Conservation (phyloP, 1,140 invertebrate species). For the Trichomalopsis sarcophagae region DNA sequence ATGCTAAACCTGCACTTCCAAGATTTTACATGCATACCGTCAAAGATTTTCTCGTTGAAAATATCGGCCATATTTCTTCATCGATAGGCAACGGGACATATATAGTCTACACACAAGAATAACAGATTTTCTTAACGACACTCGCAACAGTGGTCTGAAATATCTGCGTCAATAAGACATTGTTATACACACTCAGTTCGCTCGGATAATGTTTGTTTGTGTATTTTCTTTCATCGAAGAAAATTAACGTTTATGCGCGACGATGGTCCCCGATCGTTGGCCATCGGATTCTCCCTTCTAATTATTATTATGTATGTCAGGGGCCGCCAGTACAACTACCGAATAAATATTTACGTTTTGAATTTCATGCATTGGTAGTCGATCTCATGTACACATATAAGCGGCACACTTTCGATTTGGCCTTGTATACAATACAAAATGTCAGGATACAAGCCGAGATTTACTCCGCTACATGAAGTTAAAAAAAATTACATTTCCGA, state of each 20-base stretch:
- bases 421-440: slow-evolving; percentile 11
- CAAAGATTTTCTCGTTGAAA: slow-evolving; percentile 40
- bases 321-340: slow-evolving; percentile 6
- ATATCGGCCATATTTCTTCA: slow-evolving; percentile 41
- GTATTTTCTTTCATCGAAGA: background rate
- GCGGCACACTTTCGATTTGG: background rate
- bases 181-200: slow-evolving; percentile 4
- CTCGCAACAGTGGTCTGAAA: slow-evolving; percentile 27
- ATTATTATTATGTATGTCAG: slow-evolving; percentile 8
- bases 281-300: slow-evolving; percentile 19
- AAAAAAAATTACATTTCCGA: background rate
- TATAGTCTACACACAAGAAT: slow-evolving; percentile 36
- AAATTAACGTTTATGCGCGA: slow-evolving; percentile 2
- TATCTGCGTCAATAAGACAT: slow-evolving; percentile 37
- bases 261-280: slow-evolving; percentile 11
- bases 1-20: slow-evolving; percentile 39
- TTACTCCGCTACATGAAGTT: background rate
- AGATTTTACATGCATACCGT: slow-evolving; percentile 43
- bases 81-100: slow-evolving; percentile 39
- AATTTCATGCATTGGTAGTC: background rate
- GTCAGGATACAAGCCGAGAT: background rate
- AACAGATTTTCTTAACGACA: slow-evolving; percentile 39
- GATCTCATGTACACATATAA: background rate
- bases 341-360: slow-evolving; percentile 8
- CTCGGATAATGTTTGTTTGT: slow-evolving; percentile 22